A percentile compares a stretch with the other conserved stretches of the same genome.
phyloP scores from a whole-genome alignment of 2,888 invertebrate genomes.

The Tenthredo notha region DNA sequence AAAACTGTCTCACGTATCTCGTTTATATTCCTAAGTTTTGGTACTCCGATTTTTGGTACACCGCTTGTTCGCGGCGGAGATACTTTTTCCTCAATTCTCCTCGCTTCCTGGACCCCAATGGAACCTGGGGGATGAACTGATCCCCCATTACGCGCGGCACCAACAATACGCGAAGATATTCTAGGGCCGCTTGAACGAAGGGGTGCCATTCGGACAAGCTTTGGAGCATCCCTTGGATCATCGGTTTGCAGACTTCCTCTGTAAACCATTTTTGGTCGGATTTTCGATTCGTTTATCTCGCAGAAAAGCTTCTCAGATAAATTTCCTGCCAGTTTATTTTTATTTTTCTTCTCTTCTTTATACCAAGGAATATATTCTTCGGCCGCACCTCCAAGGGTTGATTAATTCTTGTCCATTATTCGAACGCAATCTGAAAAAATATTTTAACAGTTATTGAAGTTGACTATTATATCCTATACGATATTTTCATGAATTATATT shows the following conservation, averaged over 20 bases:
- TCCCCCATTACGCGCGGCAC: constrained; percentile 63
- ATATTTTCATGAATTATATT: neutral
- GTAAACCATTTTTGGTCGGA: constrained; percentile 69
- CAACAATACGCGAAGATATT: constrained; percentile 60
- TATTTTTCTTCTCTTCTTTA: neutral
- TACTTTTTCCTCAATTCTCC: constrained; percentile 65
- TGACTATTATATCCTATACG: neutral
- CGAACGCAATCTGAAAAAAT: constrained; percentile 10
- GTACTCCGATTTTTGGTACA: constrained; percentile 67
- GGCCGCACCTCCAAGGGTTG: neutral
- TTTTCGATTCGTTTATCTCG: neutral
- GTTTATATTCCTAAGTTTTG: constrained; percentile 70
- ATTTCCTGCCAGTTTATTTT: neutral
- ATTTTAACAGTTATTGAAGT: neutral
- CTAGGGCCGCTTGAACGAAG: constrained; percentile 66
- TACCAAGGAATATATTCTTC: neutral
- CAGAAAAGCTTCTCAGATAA: neutral
- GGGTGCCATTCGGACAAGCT: constrained; percentile 71
- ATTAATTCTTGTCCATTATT: constrained; percentile 1
- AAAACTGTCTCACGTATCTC: constrained; percentile 70
- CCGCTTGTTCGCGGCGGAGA: constrained; percentile 63
- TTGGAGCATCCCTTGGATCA: constrained; percentile 71
- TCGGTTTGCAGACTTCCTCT: constrained; percentile 73
- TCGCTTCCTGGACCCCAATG: constrained; percentile 55
- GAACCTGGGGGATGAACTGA: constrained; percentile 61